Evolutionary conservation across 2,113 vertebrate genomes (phyloP).

Genomic region (Cyphomyrus plagiostoma): DNA sequence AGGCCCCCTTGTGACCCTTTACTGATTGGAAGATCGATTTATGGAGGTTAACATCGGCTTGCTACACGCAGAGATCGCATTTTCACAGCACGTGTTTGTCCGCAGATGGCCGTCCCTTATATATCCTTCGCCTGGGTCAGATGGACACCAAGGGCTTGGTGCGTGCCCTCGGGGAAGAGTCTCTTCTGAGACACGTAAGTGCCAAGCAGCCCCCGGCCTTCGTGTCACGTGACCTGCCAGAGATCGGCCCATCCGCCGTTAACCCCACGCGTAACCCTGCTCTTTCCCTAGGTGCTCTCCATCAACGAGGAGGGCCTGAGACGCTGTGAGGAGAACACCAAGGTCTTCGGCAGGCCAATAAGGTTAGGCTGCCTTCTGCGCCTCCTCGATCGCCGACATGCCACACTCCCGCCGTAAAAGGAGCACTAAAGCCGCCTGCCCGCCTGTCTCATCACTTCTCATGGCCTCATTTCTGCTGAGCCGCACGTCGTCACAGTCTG

Average conservation of each 20-base stretch:
- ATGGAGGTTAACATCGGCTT: background rate
- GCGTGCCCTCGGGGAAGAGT: conserved; percentile 83
- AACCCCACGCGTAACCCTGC: background rate
- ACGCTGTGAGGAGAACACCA: conserved; percentile 87
- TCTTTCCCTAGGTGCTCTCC: conserved; percentile 73
- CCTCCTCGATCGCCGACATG: background rate
- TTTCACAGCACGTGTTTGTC: background rate
- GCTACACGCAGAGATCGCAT: background rate
- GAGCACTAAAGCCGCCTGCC: background rate
- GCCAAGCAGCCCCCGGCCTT: background rate
- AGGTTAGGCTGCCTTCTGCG: conserved; percentile 56
- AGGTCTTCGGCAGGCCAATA: conserved; percentile 86
- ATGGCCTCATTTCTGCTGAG: background rate
- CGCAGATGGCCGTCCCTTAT: conserved; percentile 84
- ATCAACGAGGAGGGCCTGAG: conserved; percentile 92
- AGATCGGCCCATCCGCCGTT: background rate
- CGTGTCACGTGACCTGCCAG: background rate
- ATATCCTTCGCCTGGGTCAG: conserved; percentile 84
- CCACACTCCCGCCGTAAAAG: background rate
- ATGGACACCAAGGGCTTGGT: conserved; percentile 97
- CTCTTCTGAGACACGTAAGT: conserved; percentile 83
- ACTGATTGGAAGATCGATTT: background rate
- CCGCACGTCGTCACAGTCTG: background rate
- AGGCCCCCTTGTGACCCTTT: background rate
- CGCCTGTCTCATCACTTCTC: background rate